Evolutionary conservation across 2,113 vertebrate species (phyloP).

Genomic region (Malurus melanocephalus): DNA sequence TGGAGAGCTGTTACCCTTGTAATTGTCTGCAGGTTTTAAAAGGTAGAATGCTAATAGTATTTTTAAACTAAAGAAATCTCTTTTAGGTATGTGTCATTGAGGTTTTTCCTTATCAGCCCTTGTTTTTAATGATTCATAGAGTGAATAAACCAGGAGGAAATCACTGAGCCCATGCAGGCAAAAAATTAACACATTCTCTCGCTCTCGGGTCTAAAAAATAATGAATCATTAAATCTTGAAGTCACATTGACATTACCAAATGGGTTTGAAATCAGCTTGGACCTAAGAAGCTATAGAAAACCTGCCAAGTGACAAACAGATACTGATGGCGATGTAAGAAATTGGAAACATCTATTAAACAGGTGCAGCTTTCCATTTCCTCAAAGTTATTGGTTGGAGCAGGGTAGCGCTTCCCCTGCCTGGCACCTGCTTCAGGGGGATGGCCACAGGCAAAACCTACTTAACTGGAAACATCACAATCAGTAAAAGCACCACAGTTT

Average conservation of each 20-base stretch:
- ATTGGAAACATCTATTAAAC: constrained; percentile 72
- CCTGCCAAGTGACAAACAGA: constrained; percentile 43
- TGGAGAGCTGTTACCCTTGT: background rate
- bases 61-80: background rate
- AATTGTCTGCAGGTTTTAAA: background rate
- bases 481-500: constrained; percentile 65
- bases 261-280: constrained; percentile 47
- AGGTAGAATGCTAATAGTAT: background rate
- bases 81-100: background rate
- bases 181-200: background rate
- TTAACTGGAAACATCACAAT: constrained; percentile 67
- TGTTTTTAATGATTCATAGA: constrained; percentile 17
- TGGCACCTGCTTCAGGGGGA: background rate
- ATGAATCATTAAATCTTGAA: constrained; percentile 26
- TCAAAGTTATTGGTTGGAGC: constrained; percentile 19
- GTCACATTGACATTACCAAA: constrained; percentile 51
- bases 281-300: constrained; percentile 46
- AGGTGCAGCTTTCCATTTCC: constrained; percentile 53
- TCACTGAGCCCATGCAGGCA: background rate
- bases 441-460: constrained; percentile 29
- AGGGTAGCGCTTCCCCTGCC: background rate
- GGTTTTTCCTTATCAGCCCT: background rate
- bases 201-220: constrained; percentile 4
- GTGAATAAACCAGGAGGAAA: constrained; percentile 20
- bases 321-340: constrained; percentile 50